Conservation (phyloP, 2,797 vertebrate genomes). For the Glyptemys insculpta region DNA sequence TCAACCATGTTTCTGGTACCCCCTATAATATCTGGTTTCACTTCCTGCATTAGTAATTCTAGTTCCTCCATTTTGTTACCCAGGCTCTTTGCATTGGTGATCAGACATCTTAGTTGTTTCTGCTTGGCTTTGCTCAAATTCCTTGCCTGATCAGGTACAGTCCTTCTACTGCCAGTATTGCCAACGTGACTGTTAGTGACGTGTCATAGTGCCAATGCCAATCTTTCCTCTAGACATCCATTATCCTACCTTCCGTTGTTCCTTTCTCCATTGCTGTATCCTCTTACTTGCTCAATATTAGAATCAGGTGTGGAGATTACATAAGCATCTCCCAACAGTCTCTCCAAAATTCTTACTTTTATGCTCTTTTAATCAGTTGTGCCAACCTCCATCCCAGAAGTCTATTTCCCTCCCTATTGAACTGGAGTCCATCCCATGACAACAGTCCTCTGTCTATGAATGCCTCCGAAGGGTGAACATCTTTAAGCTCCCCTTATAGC, state of each 20-base stretch:
- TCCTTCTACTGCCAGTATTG: background rate
- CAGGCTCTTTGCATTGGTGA: background rate
- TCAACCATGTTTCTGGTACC: background rate
- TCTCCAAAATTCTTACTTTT: background rate
- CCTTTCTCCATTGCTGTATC: background rate
- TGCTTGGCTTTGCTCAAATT: background rate
- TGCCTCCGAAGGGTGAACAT: background rate
- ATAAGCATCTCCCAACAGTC: background rate
- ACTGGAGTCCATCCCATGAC: background rate
- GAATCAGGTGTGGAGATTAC: too few relatives aligned
- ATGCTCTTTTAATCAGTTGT: background rate
- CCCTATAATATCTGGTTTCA: background rate
- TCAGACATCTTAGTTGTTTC: background rate
- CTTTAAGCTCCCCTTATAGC: background rate
- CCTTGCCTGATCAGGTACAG: background rate
- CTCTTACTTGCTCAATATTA: background rate
- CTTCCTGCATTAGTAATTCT: background rate
- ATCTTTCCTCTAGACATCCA: background rate
- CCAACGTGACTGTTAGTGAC: background rate
- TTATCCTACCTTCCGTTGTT: background rate
- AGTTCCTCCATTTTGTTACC: background rate
- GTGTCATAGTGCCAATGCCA: too few relatives aligned
- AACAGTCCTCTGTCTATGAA: background rate
- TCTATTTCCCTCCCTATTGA: background rate
- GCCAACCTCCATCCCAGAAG: background rate